A percentile compares a stretch with the other conserved stretches of the same genome.
Evolutionary conservation across 2,888 invertebrate species (phyloP).

Genomic region (Andrena marginata): DNA sequence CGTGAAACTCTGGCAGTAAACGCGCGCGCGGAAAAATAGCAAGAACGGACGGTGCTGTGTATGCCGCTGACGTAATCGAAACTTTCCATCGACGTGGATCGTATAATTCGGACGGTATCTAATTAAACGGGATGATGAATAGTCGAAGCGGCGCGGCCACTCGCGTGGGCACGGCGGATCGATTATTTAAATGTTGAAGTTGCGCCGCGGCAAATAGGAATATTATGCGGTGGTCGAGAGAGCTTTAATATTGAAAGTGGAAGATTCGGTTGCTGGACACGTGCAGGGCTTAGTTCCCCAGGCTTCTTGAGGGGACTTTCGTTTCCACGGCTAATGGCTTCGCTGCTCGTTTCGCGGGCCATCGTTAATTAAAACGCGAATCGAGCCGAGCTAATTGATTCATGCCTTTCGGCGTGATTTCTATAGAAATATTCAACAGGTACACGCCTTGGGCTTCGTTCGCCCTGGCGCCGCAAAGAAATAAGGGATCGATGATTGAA

Average conservation of each 20-base stretch:
- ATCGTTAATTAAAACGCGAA: conserved; percentile 9
- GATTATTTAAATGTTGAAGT: conserved; percentile 34
- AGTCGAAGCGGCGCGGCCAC: conserved; percentile 12
- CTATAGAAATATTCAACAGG: conserved; percentile 40
- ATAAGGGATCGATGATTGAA: not conserved
- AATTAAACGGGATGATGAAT: conserved; percentile 30
- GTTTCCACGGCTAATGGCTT: not conserved
- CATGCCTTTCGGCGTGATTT: not conserved
- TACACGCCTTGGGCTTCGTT: not conserved
- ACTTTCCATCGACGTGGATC: not conserved
- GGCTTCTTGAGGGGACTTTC: not conserved
- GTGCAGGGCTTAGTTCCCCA: conserved; percentile 1
- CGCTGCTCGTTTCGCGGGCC: not conserved
- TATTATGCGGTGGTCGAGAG: conserved; percentile 21
- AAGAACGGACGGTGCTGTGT: not conserved
- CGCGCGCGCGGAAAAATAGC: not conserved
- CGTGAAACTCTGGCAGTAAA: not conserved
- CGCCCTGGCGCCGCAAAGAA: not conserved
- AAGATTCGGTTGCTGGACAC: conserved; percentile 21
- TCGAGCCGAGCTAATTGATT: not conserved
- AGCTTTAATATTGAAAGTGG: conserved; percentile 32
- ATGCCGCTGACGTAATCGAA: not conserved
- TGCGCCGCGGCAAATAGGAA: not conserved
- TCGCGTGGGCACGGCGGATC: conserved; percentile 14
- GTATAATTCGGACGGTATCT: not conserved